phyloP scores from a whole-genome alignment of 1,140 invertebrate genomes.

The Drosophila littoralis region DNA sequence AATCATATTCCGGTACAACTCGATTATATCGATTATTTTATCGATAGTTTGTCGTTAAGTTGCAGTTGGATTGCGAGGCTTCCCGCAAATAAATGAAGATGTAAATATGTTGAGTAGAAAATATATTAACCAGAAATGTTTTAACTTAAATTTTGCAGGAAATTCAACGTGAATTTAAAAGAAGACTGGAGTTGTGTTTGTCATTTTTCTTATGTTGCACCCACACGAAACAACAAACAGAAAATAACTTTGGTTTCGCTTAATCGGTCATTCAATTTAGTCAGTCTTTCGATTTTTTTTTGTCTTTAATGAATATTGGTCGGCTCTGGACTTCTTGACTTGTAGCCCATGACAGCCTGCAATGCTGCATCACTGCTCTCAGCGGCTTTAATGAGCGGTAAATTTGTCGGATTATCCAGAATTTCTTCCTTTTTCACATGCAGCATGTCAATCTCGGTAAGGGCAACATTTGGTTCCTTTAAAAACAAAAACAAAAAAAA shows the following conservation, averaged over 20 bases:
- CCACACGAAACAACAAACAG: conserved; percentile 35
- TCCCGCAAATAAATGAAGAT: background rate
- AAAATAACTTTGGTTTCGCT: conserved; percentile 5
- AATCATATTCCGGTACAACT: background rate
- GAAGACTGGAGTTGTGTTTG: conserved; percentile 18
- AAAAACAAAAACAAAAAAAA: background rate
- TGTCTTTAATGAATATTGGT: conserved; percentile 3
- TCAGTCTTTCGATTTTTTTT: conserved; percentile 27
- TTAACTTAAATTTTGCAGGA: conserved; percentile 20
- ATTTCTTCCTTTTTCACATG: conserved; percentile 75
- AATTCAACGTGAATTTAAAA: conserved; percentile 31
- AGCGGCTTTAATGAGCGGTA: conserved; percentile 37
- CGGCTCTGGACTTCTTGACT: conserved; percentile 26
- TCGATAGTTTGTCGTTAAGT: conserved; percentile 1
- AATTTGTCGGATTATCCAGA: conserved; percentile 49
- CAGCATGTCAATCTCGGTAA: conserved; percentile 81
- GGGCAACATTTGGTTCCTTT: conserved; percentile 75
- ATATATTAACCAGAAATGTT: conserved; percentile 36
- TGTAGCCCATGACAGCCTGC: conserved; percentile 5
- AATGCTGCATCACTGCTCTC: conserved; percentile 26
- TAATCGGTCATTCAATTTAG: conserved; percentile 15
- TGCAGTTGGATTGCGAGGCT: background rate
- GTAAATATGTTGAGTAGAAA: conserved; percentile 13
- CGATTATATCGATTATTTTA: background rate
- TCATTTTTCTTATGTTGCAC: conserved; percentile 19